Evolutionary conservation across 2,113 vertebrate genomes (phyloP), one percentile per base, ranked within the genome.

Genomic region (Menura novaehollandiae): DNA sequence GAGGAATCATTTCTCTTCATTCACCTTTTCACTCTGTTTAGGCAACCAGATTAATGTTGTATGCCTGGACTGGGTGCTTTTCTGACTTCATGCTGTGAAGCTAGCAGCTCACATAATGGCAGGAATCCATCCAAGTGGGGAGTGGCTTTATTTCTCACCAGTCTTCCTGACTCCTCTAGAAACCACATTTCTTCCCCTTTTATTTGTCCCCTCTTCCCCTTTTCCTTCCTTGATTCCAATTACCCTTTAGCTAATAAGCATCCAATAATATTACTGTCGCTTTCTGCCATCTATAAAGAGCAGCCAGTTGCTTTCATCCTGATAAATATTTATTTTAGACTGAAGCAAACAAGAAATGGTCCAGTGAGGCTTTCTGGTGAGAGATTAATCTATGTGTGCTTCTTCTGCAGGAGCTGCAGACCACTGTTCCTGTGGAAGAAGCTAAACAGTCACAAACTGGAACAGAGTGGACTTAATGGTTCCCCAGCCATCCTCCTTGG

Each of bases 1-100:
- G 66, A 91, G 49, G 72, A 86, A 62, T 67, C 32, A 89, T 85
- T 96, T 94, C n/a, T 95, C 92, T 93, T 95, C 41, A 78, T 95
- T 96, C 76, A 93, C 72, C 22, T 89, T 91, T 94, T 78, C 72
- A 67, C 49, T 89, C 37, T 67, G 20, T 81, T 94, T 96, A 85
- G 62, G 89, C 44, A 91, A 85, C 21, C 77, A 87, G 89, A 92
- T 76, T 81, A 86, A 87, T 53, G 37, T 39, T 71, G 20, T 77
- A 8, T 91, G 59, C 30, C 28, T 56, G 60, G 64, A 78, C n/a
- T 78, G 52, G 47, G 44, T 88, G 72, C 52, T 90, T 93, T 88
- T 77, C 68, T 68, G 68, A 51, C 41, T 93, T 76, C 79, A 51
- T 33, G 33, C 66, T 69, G 30, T 56, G 73, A 81, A 88, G 72